Percentiles rank a stretch among this genome's conserved stretches.
Conservation (phyloP, 2,888 invertebrate species). For the Steromphala cineraria region DNA sequence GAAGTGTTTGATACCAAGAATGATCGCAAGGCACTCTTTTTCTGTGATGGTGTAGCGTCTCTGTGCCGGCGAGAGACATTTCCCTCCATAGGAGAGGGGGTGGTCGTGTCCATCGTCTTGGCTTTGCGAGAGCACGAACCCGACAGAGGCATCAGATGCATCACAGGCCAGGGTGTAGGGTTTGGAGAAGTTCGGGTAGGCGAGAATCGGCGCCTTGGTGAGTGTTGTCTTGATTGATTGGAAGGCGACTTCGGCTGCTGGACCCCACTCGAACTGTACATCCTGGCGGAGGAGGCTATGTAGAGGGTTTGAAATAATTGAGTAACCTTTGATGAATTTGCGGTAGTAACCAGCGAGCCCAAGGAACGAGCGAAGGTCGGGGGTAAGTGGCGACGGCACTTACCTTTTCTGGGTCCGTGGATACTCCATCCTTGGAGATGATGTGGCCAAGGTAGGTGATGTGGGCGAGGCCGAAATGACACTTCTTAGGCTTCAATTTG, state of each 20-base stretch:
- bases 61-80: constrained; percentile 34
- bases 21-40: constrained; percentile 40
- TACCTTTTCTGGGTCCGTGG: constrained; percentile 30
- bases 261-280: constrained; percentile 37
- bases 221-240: constrained; percentile 28
- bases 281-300: constrained; percentile 36
- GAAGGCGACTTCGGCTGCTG: constrained; percentile 35
- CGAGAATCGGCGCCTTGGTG: constrained; percentile 36
- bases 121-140: constrained; percentile 35
- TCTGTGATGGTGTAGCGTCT: constrained; percentile 37
- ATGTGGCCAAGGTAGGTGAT: too few relatives aligned
- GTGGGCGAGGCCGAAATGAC: too few relatives aligned
- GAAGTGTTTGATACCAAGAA: constrained; percentile 42
- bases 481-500: too few relatives aligned
- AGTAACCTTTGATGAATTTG: constrained; percentile 36
- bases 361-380: constrained; percentile 34
- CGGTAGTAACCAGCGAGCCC: constrained; percentile 40
- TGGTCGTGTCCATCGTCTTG: constrained; percentile 31
- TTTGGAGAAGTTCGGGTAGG: constrained; percentile 37
- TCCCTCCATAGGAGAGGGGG: constrained; percentile 42
- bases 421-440: too few relatives aligned
- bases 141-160: constrained; percentile 35
- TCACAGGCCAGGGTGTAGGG: constrained; percentile 35
- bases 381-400: too few relatives aligned
- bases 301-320: constrained; percentile 39